These are phyloP conservation scores for Bos indicus DNA, from an alignment of 2,113 vertebrate species.

Conservation along the genomic window DNA sequence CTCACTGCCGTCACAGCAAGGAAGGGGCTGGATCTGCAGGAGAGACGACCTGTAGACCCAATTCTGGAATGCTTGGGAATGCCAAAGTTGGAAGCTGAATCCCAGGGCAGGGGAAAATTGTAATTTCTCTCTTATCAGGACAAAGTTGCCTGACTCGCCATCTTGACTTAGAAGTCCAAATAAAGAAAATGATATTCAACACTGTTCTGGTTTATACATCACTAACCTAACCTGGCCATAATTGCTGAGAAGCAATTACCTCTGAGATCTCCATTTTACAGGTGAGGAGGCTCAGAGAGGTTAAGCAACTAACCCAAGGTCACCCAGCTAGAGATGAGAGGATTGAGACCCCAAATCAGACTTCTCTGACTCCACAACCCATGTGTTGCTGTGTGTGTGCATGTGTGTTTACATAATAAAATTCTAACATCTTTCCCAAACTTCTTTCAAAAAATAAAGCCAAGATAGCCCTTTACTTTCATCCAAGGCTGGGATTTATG, in stretches of 20 bases:
- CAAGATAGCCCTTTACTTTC: not conserved
- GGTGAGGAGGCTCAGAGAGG: not conserved
- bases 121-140: not conserved
- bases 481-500: not conserved
- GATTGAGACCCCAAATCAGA: not conserved
- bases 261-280: not conserved
- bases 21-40: not conserved
- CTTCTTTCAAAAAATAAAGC: not conserved
- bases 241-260: not conserved
- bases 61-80: too few species aligned
- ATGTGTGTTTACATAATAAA: not conserved
- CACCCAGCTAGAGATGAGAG: not conserved
- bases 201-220: not conserved
- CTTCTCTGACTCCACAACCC: not conserved
- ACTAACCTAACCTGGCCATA: not conserved
- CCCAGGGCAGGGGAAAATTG: not conserved
- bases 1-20: not conserved
- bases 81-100: not conserved
- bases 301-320: not conserved
- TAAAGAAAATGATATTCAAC: not conserved
- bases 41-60: not conserved
- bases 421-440: not conserved
- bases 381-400: not conserved
- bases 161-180: not conserved
- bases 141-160: not conserved